Base-by-base conservation (phyloP, 30 jellyfish, hydroid and myxozoan species). In the Chrysaora quinquecirrha region DNA sequence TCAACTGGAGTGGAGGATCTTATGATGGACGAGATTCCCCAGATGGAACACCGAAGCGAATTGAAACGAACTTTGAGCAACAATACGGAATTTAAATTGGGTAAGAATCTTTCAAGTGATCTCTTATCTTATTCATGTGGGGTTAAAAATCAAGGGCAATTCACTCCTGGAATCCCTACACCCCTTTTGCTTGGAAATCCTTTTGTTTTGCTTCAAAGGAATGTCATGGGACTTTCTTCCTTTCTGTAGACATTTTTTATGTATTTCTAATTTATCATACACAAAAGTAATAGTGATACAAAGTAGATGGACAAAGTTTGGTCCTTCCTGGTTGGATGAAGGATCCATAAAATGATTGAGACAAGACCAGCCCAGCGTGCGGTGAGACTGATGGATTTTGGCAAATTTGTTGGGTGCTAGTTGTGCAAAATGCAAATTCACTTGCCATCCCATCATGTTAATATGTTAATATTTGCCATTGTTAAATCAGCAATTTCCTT, bases 1-100 rank as follows among this genome's bases (percentile, higher is more conserved):
- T 27, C 68, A 19, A 32, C 4, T 11, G 82, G 82, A 43, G 82
- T 70, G 38, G 82, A 70, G 82, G 82, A 70, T 23, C 56, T 70
- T 66, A 1, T 70, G 22, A 1, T 9, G 47, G 29, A 22, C 82
- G 49, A 70, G 34, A 22, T 20, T 7, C 66, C 63, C 33, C 82
- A 21, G 34, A 28, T 20, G 35, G 67, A 70, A 19, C 29, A 3
- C 21, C 27, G 29, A 30, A 16, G 21, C 65, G 28, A 69, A 9
- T 19, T 0, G 38, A 20, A 0, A n/a, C 31, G 16, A 30, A 0
- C 29, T 2, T 10, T 52, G 68, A 52, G 12, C 62, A 3, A 38
- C 81, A 34, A 21, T 69, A 22, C n/a, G 34, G 32, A n/a, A 69
- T 25, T 34, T 38, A 35, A 31, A 3, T n/a, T 66, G 28, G 48